Evolutionary conservation across 1,140 invertebrate genomes (phyloP), one percentile per base, ranked within the genome.

Genomic region (Philotrypesis tridentata): DNA sequence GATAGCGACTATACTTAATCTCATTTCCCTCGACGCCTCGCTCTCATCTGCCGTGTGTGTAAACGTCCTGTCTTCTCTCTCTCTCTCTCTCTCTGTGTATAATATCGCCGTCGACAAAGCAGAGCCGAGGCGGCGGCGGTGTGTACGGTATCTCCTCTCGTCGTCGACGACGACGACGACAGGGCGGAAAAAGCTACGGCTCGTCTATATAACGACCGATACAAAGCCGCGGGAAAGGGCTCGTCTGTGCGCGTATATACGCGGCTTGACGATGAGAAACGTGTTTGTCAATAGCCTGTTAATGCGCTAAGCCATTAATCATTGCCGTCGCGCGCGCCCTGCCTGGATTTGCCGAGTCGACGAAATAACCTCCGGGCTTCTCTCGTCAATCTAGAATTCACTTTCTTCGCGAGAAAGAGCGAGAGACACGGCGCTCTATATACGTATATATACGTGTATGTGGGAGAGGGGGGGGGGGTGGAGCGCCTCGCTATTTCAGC

Each of bases 221-320:
- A 55, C 48, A 55, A 55, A 55, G 48, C 48, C 48, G 48, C 48
- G 48, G 9, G 48, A 55, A 55, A 17, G 48, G 48, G 14, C 48
- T 7, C 7, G 17, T 55, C 48, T 7, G 48, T 55, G 21, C n/a
- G 21, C n/a, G 48, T n/a, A 5, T 48, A 6, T 1, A 17, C 6
- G 33, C 9, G 33, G 48, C n/a, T 21, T n/a, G 48, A 55, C 2
- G 70, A 40, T 21, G 87, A 88, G 87, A 86, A 89, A 89, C 89
- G 88, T 90, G 91, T 90, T 92, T 91, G 90, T 91, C 90, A 92
- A 92, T 92, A 89, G 90, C 87, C 87, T 89, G 90, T 90, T 92
- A 92, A 92, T 92, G 91, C 89, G 85, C 88, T 90, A 91, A 91
- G 89, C 89, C 90, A 92, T 92, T 92, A 92, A 92, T 92, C 91